A percentile compares a stretch with the other conserved stretches of the same genome.
phyloP scores from a whole-genome alignment of 2,888 invertebrate genomes.

The Meteorus cinctellus region DNA sequence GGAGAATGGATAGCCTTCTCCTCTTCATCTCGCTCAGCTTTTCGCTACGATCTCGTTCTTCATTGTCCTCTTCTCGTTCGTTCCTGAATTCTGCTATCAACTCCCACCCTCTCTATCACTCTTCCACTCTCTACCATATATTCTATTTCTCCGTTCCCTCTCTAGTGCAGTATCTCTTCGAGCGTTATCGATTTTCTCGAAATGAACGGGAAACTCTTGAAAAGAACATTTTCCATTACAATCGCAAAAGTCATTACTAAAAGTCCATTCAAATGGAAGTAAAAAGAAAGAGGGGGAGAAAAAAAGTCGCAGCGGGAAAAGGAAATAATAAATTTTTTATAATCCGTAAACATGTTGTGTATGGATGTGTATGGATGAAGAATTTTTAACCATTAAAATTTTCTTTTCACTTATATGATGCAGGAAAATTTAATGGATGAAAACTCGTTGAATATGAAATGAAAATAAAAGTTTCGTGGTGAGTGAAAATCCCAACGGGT shows the following conservation, averaged over 20 bases:
- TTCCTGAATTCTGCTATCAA: constrained; percentile 9
- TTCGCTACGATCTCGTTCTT: constrained; percentile 18
- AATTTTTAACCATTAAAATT: no score
- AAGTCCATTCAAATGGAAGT: constrained; percentile 8
- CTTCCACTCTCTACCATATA: no score
- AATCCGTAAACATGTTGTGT: neutral
- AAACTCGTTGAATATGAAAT: neutral
- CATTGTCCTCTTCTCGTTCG: constrained; percentile 19
- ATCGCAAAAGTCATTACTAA: constrained; percentile 8
- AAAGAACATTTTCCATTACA: constrained; percentile 3
- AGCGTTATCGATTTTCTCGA: constrained; percentile 25
- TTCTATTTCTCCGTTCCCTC: neutral
- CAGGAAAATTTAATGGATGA: neutral
- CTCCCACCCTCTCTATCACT: neutral
- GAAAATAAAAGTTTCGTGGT: neutral
- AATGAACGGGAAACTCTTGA: constrained; percentile 29
- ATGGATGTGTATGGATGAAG: neutral
- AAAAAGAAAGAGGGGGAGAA: neutral
- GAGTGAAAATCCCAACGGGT: neutral
- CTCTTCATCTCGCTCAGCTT: constrained; percentile 11
- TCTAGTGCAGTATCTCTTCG: constrained; percentile 19
- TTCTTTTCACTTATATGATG: no score
- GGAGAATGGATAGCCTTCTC: constrained; percentile 33
- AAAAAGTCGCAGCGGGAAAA: neutral
- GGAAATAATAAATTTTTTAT: constrained; percentile 3